A percentile compares a stretch with the other conserved stretches of the same genome.
Conservation (phyloP, 2,113 vertebrate species). For the Caranx melampygus region DNA sequence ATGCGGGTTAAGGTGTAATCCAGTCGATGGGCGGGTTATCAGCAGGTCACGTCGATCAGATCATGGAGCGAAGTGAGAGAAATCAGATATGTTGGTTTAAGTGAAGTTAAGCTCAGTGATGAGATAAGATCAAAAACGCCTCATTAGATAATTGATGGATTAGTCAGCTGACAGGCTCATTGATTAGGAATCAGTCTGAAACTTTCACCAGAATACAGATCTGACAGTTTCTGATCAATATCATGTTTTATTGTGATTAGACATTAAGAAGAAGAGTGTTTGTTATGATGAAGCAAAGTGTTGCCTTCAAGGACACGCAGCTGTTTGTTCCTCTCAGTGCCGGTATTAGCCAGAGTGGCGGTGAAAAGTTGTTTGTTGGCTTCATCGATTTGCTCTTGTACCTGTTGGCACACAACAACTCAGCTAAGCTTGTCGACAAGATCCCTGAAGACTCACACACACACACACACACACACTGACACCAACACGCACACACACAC, state of each 20-base stretch:
- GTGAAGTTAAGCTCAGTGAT: too few species aligned
- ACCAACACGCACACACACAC: conserved; percentile 36
- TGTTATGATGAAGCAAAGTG: too few species aligned
- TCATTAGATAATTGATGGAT: background rate
- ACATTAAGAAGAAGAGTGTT: too few species aligned
- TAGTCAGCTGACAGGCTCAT: background rate
- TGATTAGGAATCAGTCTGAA: background rate
- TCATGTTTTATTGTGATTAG: too few species aligned
- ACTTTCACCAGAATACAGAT: background rate
- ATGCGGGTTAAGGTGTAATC: conserved; percentile 5
- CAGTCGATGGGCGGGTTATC: background rate
- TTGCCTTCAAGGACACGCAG: too few species aligned
- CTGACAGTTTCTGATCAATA: too few species aligned
- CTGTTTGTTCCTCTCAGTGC: too few species aligned
- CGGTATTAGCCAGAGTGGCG: background rate
- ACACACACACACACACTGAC: too few species aligned
- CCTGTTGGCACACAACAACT: conserved; percentile 16
- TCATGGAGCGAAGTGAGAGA: background rate
- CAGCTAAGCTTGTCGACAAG: conserved; percentile 7
- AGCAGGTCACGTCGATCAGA: background rate
- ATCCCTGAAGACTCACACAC: background rate
- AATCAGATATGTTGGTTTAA: background rate
- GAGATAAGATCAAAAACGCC: conserved; percentile 8
- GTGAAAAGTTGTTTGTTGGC: background rate
- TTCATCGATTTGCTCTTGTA: conserved; percentile 33